Percentiles rank a stretch among this genome's conserved stretches.
Evolutionary conservation across 2,888 invertebrate species (phyloP).

Genomic region (Oligia latruncula): DNA sequence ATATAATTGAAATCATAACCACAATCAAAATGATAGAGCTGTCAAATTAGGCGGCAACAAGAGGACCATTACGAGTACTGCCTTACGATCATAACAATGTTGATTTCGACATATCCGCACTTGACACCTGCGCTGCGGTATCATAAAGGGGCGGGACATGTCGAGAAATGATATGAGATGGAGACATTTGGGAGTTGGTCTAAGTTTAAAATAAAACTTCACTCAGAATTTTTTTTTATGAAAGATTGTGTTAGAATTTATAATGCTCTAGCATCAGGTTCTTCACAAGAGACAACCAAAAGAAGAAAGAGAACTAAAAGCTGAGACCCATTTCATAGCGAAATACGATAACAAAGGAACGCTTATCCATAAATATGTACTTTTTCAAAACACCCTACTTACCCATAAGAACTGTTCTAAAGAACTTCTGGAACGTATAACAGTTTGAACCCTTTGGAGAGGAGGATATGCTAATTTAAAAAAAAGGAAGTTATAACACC

Average conservation of each 20-base stretch:
- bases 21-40: slow-evolving; percentile 49
- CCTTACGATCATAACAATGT: slow-evolving; percentile 53
- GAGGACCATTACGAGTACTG: slow-evolving; percentile 35
- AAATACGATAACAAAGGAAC: not conserved
- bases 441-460: not conserved
- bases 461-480: not conserved
- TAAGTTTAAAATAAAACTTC: slow-evolving; percentile 55
- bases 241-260: not conserved
- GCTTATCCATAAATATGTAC: not conserved
- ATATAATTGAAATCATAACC: slow-evolving; percentile 40
- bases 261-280: not conserved
- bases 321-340: not conserved
- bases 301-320: not conserved
- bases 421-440: no score
- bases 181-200: slow-evolving; percentile 69
- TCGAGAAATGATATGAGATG: slow-evolving; percentile 74
- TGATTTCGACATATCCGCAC: slow-evolving; percentile 72
- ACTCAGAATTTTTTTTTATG: not conserved
- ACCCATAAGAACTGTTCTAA: not conserved
- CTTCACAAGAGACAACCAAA: not conserved
- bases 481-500: slow-evolving; percentile 40
- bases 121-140: slow-evolving; percentile 71
- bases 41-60: slow-evolving; percentile 56
- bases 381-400: not conserved
- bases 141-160: slow-evolving; percentile 73